phyloP scores from a whole-genome alignment of 2,888 invertebrate species.

The Gandaritis pyraliata region DNA sequence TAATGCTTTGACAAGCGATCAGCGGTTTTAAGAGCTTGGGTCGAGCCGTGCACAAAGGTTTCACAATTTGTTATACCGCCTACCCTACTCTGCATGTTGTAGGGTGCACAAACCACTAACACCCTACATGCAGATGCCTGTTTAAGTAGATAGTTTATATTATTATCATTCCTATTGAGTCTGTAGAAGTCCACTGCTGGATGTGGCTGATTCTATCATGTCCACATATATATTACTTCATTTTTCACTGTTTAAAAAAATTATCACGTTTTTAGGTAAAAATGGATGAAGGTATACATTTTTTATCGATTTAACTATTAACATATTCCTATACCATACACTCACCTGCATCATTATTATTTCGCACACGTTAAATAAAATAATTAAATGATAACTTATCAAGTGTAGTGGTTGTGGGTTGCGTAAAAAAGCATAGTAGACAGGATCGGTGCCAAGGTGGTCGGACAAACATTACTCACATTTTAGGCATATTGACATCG shows the following conservation, averaged over 20 bases:
- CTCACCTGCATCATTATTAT: no score
- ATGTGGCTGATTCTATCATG: no score
- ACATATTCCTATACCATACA: no score
- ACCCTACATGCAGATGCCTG: neutral
- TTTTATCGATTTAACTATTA: no score
- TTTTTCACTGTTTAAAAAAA: no score
- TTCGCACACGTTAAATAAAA: neutral
- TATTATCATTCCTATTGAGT: neutral
- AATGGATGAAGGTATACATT: no score
- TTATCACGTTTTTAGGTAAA: no score
- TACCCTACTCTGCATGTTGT: conserved; percentile 52
- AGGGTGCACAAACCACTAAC: conserved; percentile 45
- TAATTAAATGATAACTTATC: neutral
- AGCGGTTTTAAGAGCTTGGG: conserved; percentile 47
- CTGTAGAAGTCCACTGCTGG: no score
- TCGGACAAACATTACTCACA: conserved; percentile 12
- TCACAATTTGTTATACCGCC: conserved; percentile 56
- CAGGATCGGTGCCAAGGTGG: conserved; percentile 14
- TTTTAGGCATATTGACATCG: neutral
- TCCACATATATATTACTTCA: no score
- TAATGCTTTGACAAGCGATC: conserved; percentile 50
- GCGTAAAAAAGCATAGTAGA: conserved; percentile 24
- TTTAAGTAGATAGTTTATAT: neutral
- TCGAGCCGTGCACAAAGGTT: conserved; percentile 50
- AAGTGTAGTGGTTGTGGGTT: neutral